These are phyloP conservation scores for Stegostoma tigrinum DNA, from an alignment of 2,113 vertebrate species.

Conservation along the genomic window DNA sequence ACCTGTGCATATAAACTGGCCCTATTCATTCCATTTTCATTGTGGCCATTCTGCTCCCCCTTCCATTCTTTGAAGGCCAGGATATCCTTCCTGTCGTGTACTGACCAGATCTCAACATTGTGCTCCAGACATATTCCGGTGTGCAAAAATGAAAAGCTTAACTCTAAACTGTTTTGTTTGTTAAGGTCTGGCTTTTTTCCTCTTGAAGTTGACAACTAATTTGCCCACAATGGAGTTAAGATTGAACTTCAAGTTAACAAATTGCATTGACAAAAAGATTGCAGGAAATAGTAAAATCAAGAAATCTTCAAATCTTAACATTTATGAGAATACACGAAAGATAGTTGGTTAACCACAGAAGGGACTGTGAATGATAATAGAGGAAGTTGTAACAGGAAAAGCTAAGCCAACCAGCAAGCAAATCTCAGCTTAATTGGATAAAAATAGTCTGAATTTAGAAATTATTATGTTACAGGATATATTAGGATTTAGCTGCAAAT, in stretches of 20 bases:
- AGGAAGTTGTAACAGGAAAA: not conserved
- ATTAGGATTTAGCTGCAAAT: not conserved
- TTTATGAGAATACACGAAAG: not conserved
- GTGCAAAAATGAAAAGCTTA: not conserved
- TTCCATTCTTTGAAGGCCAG: no score
- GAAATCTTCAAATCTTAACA: not conserved
- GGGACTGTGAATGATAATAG: not conserved
- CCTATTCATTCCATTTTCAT: not conserved
- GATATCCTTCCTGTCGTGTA: not conserved
- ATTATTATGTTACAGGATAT: not conserved
- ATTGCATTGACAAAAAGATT: not conserved
- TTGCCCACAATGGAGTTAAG: not conserved
- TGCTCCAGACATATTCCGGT: not conserved
- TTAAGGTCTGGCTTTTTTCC: not conserved
- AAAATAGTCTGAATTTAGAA: not conserved
- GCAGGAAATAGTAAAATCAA: not conserved
- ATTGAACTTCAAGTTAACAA: not conserved
- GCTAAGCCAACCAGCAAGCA: not conserved
- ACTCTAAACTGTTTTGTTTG: not conserved
- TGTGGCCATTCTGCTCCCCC: not conserved
- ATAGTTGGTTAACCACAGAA: not conserved
- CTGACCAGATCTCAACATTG: not conserved
- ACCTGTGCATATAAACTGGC: not conserved
- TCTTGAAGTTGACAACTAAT: not conserved
- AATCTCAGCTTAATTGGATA: not conserved